A percentile compares a stretch with the other conserved stretches of the same genome.
Conservation (phyloP, 2,888 invertebrate genomes). For the Dryocosmus kuriphilus region DNA sequence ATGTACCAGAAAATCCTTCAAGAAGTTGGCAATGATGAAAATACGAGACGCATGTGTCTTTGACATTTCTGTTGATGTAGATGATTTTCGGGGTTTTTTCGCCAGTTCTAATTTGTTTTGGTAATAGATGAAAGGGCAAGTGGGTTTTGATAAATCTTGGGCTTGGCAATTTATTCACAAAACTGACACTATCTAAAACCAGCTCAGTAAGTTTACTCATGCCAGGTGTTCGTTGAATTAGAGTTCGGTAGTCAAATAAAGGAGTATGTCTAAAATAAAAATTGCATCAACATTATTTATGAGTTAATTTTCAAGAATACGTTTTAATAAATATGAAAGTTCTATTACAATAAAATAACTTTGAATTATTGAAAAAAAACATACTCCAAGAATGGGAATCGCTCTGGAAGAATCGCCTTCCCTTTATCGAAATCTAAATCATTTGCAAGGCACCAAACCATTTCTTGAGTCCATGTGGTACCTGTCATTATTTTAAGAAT, state of each 20-base stretch:
- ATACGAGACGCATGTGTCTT: slow-evolving; percentile 86
- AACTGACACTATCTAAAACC: slow-evolving; percentile 65
- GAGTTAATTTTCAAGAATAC: not conserved
- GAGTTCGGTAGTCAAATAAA: slow-evolving; percentile 74
- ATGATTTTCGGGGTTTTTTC: slow-evolving; percentile 80
- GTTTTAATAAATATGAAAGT: not conserved
- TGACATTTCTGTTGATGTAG: slow-evolving; percentile 85
- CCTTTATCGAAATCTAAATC: slow-evolving; percentile 82
- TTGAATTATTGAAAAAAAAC: slow-evolving; percentile 61
- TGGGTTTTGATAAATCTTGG: slow-evolving; percentile 84
- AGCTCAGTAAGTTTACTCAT: slow-evolving; percentile 61
- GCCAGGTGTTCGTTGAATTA: slow-evolving; percentile 64
- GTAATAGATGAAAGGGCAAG: slow-evolving; percentile 82
- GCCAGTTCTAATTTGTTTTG: slow-evolving; percentile 77
- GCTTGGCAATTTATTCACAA: slow-evolving; percentile 76
- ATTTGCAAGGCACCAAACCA: slow-evolving; percentile 85
- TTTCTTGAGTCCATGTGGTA: slow-evolving; percentile 89
- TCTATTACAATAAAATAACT: not conserved
- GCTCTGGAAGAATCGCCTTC: slow-evolving; percentile 79
- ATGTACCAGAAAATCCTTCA: slow-evolving; percentile 79
- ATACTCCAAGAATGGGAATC: slow-evolving; percentile 87
- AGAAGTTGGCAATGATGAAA: slow-evolving; percentile 84
- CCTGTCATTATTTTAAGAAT: slow-evolving; percentile 77
- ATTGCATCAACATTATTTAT: not conserved
- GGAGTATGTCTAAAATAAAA: slow-evolving; percentile 58